Base-by-base conservation (phyloP, 2,888 invertebrate species). In the Archips crataeganus region DNA sequence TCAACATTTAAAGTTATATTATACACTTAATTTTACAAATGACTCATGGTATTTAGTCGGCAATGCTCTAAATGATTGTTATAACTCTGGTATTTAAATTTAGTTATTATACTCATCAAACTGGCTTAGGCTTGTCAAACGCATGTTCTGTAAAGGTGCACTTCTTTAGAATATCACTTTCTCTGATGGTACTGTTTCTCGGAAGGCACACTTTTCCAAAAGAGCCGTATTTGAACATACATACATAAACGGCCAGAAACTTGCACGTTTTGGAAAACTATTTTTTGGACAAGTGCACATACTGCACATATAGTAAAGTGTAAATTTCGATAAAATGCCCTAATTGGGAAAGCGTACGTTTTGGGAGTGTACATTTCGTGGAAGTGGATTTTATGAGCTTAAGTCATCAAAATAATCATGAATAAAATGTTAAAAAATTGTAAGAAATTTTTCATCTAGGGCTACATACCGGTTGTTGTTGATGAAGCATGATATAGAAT, bases 21-120 rank as follows among this genome's bases (percentile, higher is more conserved):
- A 57, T 45, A 13, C 49, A 60, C 6, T 49, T 70, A 65, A 65
- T 71, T 49, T 57, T 45, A 65, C 11, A 54, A 59, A 49, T 47
- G 23, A 71, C 45, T 71, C 47, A 36, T 54, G 62, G 32, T 62
- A 54, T 72, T 62, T 68, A 63, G 59, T 69, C 49, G 36, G 62
- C 68, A 68, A 57, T 61, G 47, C 62, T 71, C 54, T 32, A 62
- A 39, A 34, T 65, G 60, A 59, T 47, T 45, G 15, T 47, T 63
- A 32, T 23, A 10, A 51, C 15, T 47, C 34, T 68, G 61, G 54
- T 57, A 32, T 54, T 68, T 54, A 23, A 54, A 47, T 15, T 54
- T 13, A 54, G 51, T 71, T 71, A 39, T 34, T 34, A 57, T 45
- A 11, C 3, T 34, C 51, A 32, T 69, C 23, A 69, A 49, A 59